phyloP scores from a whole-genome alignment of 2,113 vertebrate species.

The Thamnophis sirtalis region DNA sequence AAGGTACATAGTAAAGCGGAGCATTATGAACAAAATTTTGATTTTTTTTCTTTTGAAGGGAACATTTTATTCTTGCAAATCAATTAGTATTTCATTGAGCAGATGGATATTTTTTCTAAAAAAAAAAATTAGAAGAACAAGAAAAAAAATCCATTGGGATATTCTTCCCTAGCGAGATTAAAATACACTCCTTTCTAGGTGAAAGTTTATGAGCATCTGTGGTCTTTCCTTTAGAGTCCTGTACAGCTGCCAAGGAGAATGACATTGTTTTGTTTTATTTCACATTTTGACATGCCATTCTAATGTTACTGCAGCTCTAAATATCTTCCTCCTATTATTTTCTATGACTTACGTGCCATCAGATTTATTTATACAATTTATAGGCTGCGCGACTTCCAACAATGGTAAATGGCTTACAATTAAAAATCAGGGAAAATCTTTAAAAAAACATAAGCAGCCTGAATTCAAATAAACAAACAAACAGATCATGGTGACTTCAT shows the following conservation, averaged over 20 bases:
- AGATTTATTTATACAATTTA: background rate
- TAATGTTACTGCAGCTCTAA: conserved; percentile 13
- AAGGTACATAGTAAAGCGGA: background rate
- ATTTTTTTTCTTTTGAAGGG: conserved; percentile 24
- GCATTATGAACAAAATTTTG: conserved; percentile 30
- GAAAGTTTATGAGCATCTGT: conserved; percentile 41
- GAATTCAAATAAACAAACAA: background rate
- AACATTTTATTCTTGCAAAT: conserved; percentile 20
- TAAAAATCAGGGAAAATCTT: background rate
- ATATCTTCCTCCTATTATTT: background rate
- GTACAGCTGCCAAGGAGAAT: background rate
- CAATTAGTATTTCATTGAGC: conserved; percentile 45
- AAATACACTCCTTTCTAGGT: conserved; percentile 33
- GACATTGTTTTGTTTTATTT: conserved; percentile 30
- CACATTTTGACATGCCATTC: conserved; percentile 27
- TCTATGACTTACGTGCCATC: background rate
- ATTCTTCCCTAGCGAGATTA: conserved; percentile 42
- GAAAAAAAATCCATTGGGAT: background rate
- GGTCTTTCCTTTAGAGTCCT: conserved; percentile 33
- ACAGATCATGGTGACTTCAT: background rate
- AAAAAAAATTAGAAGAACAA: background rate
- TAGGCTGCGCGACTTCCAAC: background rate
- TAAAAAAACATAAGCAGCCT: background rate
- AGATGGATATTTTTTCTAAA: conserved; percentile 38
- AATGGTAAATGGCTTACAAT: background rate